A percentile compares a stretch with the other conserved stretches of the same genome.
phyloP scores from a whole-genome alignment of 2,888 invertebrate species.

The Saturnia japonica region DNA sequence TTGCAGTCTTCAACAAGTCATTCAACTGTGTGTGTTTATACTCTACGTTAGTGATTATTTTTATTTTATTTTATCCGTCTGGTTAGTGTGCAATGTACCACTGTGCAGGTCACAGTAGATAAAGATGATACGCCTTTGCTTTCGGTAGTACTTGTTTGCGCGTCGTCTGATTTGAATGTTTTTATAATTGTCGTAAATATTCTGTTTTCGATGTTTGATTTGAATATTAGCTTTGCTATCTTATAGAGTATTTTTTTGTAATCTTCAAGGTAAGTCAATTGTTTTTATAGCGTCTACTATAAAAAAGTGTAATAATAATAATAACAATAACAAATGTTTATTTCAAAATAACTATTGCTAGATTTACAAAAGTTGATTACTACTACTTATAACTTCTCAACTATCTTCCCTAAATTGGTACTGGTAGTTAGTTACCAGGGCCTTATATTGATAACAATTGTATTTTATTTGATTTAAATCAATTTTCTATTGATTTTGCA shows the following conservation, averaged over 20 bases:
- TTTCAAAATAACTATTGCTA: no score
- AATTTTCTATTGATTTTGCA: not conserved
- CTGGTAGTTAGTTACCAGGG: no score
- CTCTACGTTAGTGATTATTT: constrained; percentile 15
- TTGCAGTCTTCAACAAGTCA: constrained; percentile 43
- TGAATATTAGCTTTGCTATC: constrained; percentile 5
- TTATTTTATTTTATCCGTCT: constrained; percentile 25
- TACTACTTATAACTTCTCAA: no score
- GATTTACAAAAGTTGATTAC: no score
- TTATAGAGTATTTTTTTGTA: not conserved
- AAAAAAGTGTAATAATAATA: no score
- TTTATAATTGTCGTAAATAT: constrained; percentile 35
- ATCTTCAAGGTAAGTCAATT: constrained; percentile 1
- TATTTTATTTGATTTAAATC: not conserved
- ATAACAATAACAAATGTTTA: no score
- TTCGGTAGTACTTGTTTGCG: constrained; percentile 58
- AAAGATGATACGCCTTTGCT: constrained; percentile 48
- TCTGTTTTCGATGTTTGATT: constrained; percentile 12
- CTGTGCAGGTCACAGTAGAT: constrained; percentile 37
- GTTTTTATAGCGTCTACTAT: not conserved
- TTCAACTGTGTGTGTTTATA: constrained; percentile 20
- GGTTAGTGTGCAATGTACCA: constrained; percentile 25
- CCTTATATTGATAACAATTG: no score
- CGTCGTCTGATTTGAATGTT: constrained; percentile 52
- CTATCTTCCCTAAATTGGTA: no score